Evolutionary conservation across 2,113 vertebrate genomes (phyloP), one percentile per base, ranked within the genome.

Genomic region (Orycteropus afer): DNA sequence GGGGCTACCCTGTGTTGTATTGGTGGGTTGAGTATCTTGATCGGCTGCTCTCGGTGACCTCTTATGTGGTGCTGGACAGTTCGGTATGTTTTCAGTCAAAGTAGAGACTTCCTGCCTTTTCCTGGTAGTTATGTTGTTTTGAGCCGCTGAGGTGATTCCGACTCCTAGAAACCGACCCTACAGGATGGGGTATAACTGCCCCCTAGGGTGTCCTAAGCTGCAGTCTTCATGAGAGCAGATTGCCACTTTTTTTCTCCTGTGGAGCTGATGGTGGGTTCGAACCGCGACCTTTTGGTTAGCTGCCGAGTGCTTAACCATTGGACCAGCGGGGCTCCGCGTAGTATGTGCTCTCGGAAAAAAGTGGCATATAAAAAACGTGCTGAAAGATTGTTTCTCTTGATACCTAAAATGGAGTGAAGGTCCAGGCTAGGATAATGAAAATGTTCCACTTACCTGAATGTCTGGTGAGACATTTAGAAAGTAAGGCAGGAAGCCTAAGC

Each of bases 311-410:
- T 69, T 69, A 69, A 37, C n/a, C 67, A 69, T 37, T 69, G n/a
- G 20, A 10, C 18, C 34, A 69, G 15, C n/a, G 37, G 67, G 63
- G 32, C 29, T 65, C 27, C 32, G 13, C 61, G 8, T 63, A 12
- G 12, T n/a, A 67, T 22, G n/a, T 86, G 8, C 11, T 80, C 5
- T 88, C 29, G 23, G 55, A 87, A 95, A 95, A 74, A 89, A 18
- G 40, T 47, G 12, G 5, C 55, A 1, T 73, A 6, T 57, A 32
- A 47, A 79, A 67, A 71, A 27, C 12, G 4, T 55, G 65, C 65
- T 23, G 3, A 17, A 40, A 71, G 61, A 40, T 47, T 15, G 45
- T 89, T 93, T 71, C 47, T 81, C 23, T 86, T 77, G 10, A 22
- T 65, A 25, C 18, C 2, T 53, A 40, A 57, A 78, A 55, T 90